Percentiles rank a stretch among this genome's conserved stretches.
These are phyloP conservation scores for Barypeithes pellucidus DNA, from an alignment of 2,888 invertebrate species.

Conservation along the genomic window DNA sequence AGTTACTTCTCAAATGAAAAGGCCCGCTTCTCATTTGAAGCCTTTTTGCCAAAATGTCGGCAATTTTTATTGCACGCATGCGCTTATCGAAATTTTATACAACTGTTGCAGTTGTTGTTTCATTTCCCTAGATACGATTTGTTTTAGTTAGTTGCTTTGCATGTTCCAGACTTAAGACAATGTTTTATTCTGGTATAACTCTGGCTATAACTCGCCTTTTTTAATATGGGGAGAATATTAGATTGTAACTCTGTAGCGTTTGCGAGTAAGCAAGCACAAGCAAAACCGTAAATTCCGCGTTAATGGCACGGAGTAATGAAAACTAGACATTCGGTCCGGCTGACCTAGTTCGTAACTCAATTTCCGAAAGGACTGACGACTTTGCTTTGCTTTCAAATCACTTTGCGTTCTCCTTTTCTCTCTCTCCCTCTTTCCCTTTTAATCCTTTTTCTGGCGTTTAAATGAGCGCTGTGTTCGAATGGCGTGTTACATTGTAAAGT, in stretches of 20 bases:
- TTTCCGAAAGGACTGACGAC: conserved; percentile 50
- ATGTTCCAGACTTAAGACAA: too few relatives aligned
- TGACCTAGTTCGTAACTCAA: conserved; percentile 54
- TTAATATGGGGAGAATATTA: conserved; percentile 35
- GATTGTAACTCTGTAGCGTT: conserved; percentile 47
- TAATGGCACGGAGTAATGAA: conserved; percentile 53
- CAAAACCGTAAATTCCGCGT: conserved; percentile 52
- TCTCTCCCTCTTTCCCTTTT: conserved; percentile 30
- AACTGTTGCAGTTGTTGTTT: too few relatives aligned
- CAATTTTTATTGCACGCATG: too few relatives aligned
- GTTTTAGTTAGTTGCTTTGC: too few relatives aligned
- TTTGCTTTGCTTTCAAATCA: conserved; percentile 48
- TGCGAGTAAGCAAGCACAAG: conserved; percentile 38
- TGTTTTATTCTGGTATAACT: too few relatives aligned
- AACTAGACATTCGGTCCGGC: conserved; percentile 51
- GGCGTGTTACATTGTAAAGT: conserved; percentile 37
- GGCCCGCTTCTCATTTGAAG: too few relatives aligned
- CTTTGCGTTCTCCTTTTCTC: conserved; percentile 25
- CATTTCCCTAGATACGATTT: too few relatives aligned
- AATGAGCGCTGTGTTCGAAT: conserved; percentile 40
- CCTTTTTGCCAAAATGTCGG: too few relatives aligned
- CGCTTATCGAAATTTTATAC: too few relatives aligned
- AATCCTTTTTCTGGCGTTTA: conserved; percentile 43
- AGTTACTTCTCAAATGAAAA: too few relatives aligned
- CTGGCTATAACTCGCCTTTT: conserved; percentile 33